Percentiles rank a stretch among this genome's conserved stretches.
phyloP scores from a whole-genome alignment of 1,140 invertebrate species.

The Caerostris darwini region DNA sequence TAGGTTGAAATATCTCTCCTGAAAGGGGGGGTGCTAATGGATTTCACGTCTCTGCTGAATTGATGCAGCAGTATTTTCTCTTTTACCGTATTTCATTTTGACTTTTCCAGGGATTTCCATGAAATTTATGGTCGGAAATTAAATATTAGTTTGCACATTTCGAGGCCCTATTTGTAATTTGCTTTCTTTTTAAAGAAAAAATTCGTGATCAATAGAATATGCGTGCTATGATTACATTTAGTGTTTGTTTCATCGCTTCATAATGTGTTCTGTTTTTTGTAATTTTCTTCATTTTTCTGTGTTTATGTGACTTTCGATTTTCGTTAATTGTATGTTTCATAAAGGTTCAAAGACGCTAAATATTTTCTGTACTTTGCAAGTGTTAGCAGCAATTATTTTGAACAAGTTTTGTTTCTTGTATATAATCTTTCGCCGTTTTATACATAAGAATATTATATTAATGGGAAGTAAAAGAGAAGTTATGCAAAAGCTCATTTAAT shows the following conservation, averaged over 20 bases:
- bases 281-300: neutral
- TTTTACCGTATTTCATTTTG: neutral
- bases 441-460: no score
- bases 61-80: slow-evolving; percentile 10
- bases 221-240: neutral
- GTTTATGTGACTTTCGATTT: neutral
- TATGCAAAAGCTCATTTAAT: no score
- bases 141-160: neutral
- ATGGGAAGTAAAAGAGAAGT: no score
- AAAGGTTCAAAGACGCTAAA: no score
- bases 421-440: no score
- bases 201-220: neutral
- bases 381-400: no score
- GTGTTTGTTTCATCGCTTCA: neutral
- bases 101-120: neutral
- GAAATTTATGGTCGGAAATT: neutral
- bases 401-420: no score
- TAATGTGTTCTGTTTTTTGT: neutral
- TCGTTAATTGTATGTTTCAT: no score
- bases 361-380: no score
- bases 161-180: neutral
- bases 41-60: neutral
- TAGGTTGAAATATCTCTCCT: neutral
- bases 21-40: neutral
- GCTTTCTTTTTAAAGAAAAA: neutral